phyloP scores from a whole-genome alignment of 2,888 invertebrate species.

The Ennomos fuscantarius region DNA sequence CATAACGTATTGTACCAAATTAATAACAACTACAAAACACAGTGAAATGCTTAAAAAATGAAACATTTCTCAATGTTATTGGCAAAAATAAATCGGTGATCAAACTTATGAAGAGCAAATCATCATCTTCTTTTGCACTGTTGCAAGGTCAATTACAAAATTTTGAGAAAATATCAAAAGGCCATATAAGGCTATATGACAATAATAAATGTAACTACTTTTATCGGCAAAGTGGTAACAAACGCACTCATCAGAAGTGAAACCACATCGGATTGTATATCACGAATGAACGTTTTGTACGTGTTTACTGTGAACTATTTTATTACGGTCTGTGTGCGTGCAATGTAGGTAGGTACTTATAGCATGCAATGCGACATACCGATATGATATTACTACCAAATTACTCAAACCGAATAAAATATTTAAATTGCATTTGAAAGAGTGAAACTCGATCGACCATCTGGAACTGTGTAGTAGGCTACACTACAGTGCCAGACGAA shows the following conservation, averaged over 20 bases:
- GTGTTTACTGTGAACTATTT: slow-evolving; percentile 57
- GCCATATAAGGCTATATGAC: neutral
- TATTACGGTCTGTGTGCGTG: slow-evolving; percentile 65
- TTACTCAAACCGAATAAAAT: slow-evolving; percentile 31
- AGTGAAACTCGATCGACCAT: slow-evolving; percentile 32
- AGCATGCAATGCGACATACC: slow-evolving; percentile 62
- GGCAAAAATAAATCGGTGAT: too few relatives aligned
- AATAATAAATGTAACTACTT: slow-evolving; percentile 11
- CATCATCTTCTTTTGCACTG: too few relatives aligned
- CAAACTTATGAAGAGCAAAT: too few relatives aligned
- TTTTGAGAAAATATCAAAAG: too few relatives aligned
- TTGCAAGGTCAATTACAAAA: too few relatives aligned
- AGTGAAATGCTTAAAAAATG: too few relatives aligned
- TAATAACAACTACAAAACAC: neutral
- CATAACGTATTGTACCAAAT: too few relatives aligned
- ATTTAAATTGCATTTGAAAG: slow-evolving; percentile 26
- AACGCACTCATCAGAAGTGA: slow-evolving; percentile 71
- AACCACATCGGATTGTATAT: slow-evolving; percentile 78
- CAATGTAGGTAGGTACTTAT: slow-evolving; percentile 43
- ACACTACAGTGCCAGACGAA: too few relatives aligned
- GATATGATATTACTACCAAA: slow-evolving; percentile 47
- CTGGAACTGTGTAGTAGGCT: neutral
- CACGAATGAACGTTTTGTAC: slow-evolving; percentile 70
- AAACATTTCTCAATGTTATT: too few relatives aligned
- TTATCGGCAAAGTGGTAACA: slow-evolving; percentile 30